These are phyloP conservation scores for Florisuga fusca DNA, from an alignment of 2,797 vertebrate species.

Conservation along the genomic window DNA sequence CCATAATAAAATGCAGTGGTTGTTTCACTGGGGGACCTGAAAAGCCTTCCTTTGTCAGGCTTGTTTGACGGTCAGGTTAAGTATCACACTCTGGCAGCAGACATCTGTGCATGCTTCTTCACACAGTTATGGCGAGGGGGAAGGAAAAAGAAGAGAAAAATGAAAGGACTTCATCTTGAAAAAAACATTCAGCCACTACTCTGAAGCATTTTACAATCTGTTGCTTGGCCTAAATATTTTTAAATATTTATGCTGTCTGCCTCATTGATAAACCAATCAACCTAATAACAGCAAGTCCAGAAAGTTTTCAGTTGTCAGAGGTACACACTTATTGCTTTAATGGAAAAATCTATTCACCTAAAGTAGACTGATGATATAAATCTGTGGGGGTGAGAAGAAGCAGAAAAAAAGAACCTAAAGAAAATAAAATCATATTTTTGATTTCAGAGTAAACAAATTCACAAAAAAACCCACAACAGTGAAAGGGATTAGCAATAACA, in stretches of 20 bases:
- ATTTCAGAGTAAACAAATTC: not conserved
- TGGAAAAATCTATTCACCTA: not conserved
- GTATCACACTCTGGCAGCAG: slow-evolving; percentile 75
- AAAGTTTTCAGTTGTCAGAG: not conserved
- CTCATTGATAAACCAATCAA: not conserved
- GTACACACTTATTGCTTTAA: not conserved
- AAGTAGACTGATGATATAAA: not conserved
- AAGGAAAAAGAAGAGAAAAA: not conserved
- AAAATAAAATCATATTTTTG: not conserved
- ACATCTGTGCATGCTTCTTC: slow-evolving; percentile 81
- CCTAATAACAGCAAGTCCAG: not conserved
- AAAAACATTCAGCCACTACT: slow-evolving; percentile 10
- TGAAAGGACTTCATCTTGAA: not conserved
- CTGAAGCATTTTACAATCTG: slow-evolving; percentile 30
- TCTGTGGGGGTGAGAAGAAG: not conserved
- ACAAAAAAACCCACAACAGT: not conserved
- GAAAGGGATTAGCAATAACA: not conserved
- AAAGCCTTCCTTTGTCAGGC: slow-evolving; percentile 85
- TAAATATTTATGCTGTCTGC: not conserved
- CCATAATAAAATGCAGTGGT: slow-evolving; percentile 87
- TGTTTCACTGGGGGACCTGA: slow-evolving; percentile 84
- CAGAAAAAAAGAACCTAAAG: not conserved
- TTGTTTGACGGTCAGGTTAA: slow-evolving; percentile 82
- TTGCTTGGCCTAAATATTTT: slow-evolving; percentile 20
- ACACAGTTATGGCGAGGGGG: slow-evolving; percentile 59